Evolutionary conservation across 1,140 invertebrate genomes (phyloP), one percentile per base, ranked within the genome.

Genomic region (Ruditapes philippinarum): DNA sequence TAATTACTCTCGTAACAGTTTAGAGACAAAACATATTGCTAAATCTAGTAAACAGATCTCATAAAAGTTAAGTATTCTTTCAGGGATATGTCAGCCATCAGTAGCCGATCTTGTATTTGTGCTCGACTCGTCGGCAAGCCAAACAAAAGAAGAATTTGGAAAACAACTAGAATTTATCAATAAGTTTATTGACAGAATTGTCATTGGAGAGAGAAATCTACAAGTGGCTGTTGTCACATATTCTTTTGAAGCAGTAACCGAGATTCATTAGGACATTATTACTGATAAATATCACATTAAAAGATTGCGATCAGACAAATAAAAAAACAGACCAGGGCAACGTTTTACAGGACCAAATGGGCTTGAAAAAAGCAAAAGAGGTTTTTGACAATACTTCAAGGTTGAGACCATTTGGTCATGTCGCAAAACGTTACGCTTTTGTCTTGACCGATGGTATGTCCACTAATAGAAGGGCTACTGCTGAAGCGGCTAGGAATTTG

Each of bases 371-470:
- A 17, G 62, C 60, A 31, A 51, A 14, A 40, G 22, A 57, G 49
- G 49, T 28, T n/a, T 54, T 51, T 49, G 45, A 54, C 17, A 38
- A 17, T n/a, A 25, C 22, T 0, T 33, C 45, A 51, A 28, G 12
- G 28, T 0, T 38, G 3, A 33, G 68, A 54, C 80, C 38, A 2
- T 82, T 28, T 62, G 57, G 36, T 0, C 14, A 82, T 19, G 45
- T 22, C 7, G 82, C 68, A 4, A 74, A 85, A 25, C 45, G 68
- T 25, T 57, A 51, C 42, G 62, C 51, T 14, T 73, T 54, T 60
- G 36, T 85, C 17, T 14, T 85, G 17, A 85, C 82, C 4, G 82
- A 85, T 40, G 82, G 82, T 9, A 73, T 85, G 62, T 85, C 82
- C 2, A 73, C 38, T 28, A 54, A 85, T 25, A 33, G 54, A 36